Evolutionary conservation across 1,140 invertebrate species (phyloP).

Genomic region (Homarus americanus): DNA sequence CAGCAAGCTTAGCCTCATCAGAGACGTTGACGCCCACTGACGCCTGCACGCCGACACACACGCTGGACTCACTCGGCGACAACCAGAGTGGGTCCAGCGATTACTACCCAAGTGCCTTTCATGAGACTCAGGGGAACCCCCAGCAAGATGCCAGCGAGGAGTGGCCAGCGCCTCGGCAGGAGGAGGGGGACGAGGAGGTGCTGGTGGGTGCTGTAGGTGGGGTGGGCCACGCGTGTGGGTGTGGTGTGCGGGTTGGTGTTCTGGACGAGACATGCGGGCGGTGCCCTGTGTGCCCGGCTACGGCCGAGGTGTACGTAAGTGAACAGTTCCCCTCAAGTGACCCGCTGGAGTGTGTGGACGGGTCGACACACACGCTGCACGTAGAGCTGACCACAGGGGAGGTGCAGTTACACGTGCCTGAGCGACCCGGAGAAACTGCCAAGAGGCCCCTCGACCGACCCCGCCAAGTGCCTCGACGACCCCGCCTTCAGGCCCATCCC

Average conservation of each 20-base stretch:
- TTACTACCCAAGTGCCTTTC: constrained; percentile 64
- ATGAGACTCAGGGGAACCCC: constrained; percentile 52
- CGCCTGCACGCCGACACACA: constrained; percentile 5
- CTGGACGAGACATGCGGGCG: constrained; percentile 49
- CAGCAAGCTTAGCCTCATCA: constrained; percentile 54
- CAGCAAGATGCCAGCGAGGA: constrained; percentile 12
- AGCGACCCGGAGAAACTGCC: constrained; percentile 34
- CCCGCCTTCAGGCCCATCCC: constrained; percentile 1
- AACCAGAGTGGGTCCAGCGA: constrained; percentile 18
- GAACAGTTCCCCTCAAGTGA: constrained; percentile 66
- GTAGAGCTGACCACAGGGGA: constrained; percentile 61
- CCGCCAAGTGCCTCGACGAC: constrained; percentile 51
- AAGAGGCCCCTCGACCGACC: constrained; percentile 5
- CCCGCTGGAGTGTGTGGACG: constrained; percentile 48
- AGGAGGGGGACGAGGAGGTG: constrained; percentile 15
- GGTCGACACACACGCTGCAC: constrained; percentile 60
- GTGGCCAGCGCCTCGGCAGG: neutral
- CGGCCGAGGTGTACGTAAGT: constrained; percentile 61
- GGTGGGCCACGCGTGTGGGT: constrained; percentile 52
- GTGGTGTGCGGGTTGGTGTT: constrained; percentile 40
- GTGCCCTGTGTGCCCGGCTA: constrained; percentile 46
- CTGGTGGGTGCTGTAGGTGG: constrained; percentile 59
- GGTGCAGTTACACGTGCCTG: constrained; percentile 51
- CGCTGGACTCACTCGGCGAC: constrained; percentile 19
- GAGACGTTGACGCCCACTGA: constrained; percentile 54